Percentiles rank a stretch among this genome's conserved stretches.
These are phyloP conservation scores for Pilophorus perplexus DNA, from an alignment of 2,888 invertebrate genomes.

Conservation along the genomic window DNA sequence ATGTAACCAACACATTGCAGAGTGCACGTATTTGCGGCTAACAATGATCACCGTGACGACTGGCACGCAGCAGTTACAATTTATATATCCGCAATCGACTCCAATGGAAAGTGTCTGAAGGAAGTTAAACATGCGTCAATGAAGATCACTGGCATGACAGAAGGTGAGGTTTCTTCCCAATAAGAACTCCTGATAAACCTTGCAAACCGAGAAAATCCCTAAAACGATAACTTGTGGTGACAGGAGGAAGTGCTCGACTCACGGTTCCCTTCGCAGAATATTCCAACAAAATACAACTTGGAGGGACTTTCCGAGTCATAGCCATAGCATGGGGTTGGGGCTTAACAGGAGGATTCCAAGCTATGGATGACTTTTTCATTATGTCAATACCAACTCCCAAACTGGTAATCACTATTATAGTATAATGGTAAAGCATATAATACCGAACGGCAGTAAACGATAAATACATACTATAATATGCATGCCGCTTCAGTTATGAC, in stretches of 20 bases:
- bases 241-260: slow-evolving; percentile 5
- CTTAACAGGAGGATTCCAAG: not conserved
- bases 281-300: not conserved
- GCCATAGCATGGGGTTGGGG: not conserved
- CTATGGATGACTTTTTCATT: slow-evolving; percentile 8
- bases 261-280: slow-evolving; percentile 5
- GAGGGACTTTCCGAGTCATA: slow-evolving; percentile 2
- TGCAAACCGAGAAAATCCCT: too few relatives aligned
- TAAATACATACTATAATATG: not conserved
- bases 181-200: too few relatives aligned
- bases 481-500: not conserved
- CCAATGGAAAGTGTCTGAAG: slow-evolving; percentile 6
- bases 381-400: slow-evolving; percentile 11
- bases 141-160: not conserved
- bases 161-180: too few relatives aligned
- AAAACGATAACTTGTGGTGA: too few relatives aligned
- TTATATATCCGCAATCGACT: not conserved
- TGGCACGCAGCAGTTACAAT: not conserved
- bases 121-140: slow-evolving; percentile 1
- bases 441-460: not conserved
- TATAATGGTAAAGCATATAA: not conserved
- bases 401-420: not conserved
- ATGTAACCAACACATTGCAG: not conserved
- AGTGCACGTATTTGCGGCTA: not conserved
- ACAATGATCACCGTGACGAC: not conserved